A percentile compares a stretch with the other conserved stretches of the same genome.
Evolutionary conservation across 2,888 invertebrate genomes (phyloP).

Genomic region (Asteroscopus sphinx): DNA sequence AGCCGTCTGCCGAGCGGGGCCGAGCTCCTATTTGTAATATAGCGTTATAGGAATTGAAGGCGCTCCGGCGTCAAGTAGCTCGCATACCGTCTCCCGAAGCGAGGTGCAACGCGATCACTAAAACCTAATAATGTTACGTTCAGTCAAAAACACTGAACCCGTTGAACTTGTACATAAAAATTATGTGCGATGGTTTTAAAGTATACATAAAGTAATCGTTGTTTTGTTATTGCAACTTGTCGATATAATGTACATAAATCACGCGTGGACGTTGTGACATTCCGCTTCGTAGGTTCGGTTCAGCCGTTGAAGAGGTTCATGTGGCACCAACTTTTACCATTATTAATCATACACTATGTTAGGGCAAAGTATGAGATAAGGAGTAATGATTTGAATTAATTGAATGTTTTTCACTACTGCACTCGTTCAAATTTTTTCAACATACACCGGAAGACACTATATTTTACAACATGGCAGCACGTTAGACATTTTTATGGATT

Average conservation of each 20-base stretch:
- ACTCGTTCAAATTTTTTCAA: slow-evolving; percentile 82
- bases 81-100: slow-evolving; percentile 53
- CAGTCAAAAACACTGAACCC: slow-evolving; percentile 75
- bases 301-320: slow-evolving; percentile 58
- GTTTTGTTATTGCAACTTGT: slow-evolving; percentile 86
- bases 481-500: slow-evolving; percentile 82
- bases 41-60: slow-evolving; percentile 80
- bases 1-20: slow-evolving; percentile 17
- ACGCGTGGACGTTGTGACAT: slow-evolving; percentile 75
- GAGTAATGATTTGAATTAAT: slow-evolving; percentile 74
- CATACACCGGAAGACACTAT: slow-evolving; percentile 78
- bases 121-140: slow-evolving; percentile 79
- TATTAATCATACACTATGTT: slow-evolving; percentile 61
- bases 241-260: slow-evolving; percentile 82
- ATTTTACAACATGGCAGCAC: slow-evolving; percentile 83
- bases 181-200: slow-evolving; percentile 83
- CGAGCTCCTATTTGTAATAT: slow-evolving; percentile 63
- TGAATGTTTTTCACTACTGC: slow-evolving; percentile 82
- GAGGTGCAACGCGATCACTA: slow-evolving; percentile 75
- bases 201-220: slow-evolving; percentile 78
- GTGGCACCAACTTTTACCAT: slow-evolving; percentile 69
- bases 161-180: slow-evolving; percentile 81
- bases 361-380: slow-evolving; percentile 65
- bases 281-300: slow-evolving; percentile 74
- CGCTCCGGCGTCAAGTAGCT: slow-evolving; percentile 55